Evolutionary conservation across 2,888 invertebrate genomes (phyloP).

Genomic region (Pristionchus japonicus): DNA sequence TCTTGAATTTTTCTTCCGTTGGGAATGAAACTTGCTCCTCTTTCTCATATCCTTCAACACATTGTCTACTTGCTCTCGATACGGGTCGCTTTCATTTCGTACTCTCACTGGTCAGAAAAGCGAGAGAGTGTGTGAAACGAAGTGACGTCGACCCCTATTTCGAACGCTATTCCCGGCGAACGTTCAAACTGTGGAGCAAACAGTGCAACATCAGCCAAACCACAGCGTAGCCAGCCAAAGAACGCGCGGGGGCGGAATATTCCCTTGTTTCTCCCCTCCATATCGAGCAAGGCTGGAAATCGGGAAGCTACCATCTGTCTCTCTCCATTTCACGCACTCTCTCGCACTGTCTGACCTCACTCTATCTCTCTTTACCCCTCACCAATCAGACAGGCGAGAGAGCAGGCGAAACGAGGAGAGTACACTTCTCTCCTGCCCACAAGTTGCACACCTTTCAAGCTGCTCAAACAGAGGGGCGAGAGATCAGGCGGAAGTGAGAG

Average conservation of each 20-base stretch:
- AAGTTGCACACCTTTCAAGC: slow-evolving; percentile 37
- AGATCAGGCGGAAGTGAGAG: neutral
- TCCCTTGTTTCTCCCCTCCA: neutral
- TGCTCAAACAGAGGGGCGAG: neutral
- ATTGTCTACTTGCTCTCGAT: too few species aligned
- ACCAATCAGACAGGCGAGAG: neutral
- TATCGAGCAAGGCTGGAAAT: neutral
- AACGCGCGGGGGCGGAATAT: neutral
- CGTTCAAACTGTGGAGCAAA: too few species aligned
- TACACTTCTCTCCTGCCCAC: neutral
- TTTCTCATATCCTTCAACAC: too few species aligned
- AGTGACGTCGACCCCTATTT: too few species aligned
- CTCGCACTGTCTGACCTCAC: neutral
- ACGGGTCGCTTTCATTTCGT: too few species aligned
- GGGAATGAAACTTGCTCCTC: too few species aligned
- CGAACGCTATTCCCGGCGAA: too few species aligned
- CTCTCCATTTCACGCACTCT: neutral
- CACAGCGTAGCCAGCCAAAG: neutral
- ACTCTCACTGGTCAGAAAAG: too few species aligned
- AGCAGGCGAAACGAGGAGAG: neutral
- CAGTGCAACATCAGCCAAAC: neutral
- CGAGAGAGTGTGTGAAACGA: too few species aligned
- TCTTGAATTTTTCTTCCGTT: too few species aligned
- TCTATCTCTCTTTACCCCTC: neutral
- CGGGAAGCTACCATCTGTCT: neutral